Evolutionary conservation across 2,113 vertebrate species (phyloP).

Genomic region (Siniperca knerii): DNA sequence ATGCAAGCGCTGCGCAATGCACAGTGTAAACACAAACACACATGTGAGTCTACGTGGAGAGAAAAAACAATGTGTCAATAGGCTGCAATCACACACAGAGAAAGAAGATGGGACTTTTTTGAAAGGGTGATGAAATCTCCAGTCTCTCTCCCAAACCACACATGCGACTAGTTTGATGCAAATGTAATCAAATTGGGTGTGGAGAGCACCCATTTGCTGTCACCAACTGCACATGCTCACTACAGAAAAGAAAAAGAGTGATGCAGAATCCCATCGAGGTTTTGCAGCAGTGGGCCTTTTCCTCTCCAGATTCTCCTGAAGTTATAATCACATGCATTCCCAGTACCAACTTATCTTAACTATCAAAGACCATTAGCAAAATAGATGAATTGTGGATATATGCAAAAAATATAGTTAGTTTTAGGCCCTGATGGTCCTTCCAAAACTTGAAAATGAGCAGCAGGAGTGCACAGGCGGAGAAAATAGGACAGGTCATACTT

Average conservation of each 20-base stretch:
- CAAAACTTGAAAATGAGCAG: not conserved
- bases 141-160: not conserved
- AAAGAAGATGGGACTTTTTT: not conserved
- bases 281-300: slow-evolving; percentile 9
- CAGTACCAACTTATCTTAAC: not conserved
- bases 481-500: not conserved
- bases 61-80: slow-evolving; percentile 43
- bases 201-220: slow-evolving; percentile 21
- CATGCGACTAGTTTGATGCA: slow-evolving; percentile 35
- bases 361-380: not conserved
- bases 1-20: slow-evolving; percentile 44
- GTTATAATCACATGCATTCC: not conserved
- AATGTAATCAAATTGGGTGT: slow-evolving; percentile 32
- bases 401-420: not conserved
- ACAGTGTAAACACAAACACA: slow-evolving; percentile 42
- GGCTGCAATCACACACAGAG: slow-evolving; percentile 16
- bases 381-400: not conserved
- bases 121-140: slow-evolving; percentile 57
- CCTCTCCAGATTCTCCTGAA: not conserved
- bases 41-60: slow-evolving; percentile 2
- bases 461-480: not conserved
- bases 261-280: not conserved
- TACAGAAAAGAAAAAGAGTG: not conserved
- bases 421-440: not conserved
- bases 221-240: not conserved